A percentile compares a stretch with the other conserved stretches of the same genome.
Evolutionary conservation across 2,797 vertebrate genomes (phyloP).

Genomic region (Dendrocincla fuliginosa): DNA sequence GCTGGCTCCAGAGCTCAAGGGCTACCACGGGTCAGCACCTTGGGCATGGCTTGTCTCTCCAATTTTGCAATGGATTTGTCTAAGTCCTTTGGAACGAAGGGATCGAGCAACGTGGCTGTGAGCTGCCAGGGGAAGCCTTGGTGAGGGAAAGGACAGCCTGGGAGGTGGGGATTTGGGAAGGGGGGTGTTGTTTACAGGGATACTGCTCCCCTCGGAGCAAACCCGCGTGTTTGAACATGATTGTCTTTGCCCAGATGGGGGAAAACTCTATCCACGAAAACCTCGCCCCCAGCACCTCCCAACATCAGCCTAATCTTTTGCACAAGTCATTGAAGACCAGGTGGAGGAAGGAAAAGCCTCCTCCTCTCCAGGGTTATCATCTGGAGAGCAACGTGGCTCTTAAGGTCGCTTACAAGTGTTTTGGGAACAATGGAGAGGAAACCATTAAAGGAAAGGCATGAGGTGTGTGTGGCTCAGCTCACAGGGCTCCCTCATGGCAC

Average conservation of each 20-base stretch:
- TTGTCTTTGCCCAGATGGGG: neutral
- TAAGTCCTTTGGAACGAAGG: neutral
- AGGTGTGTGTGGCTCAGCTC: neutral
- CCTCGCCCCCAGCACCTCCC: neutral
- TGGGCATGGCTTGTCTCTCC: neutral
- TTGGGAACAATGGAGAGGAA: neutral
- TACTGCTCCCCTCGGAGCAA: slow-evolving; percentile 42
- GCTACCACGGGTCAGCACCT: neutral
- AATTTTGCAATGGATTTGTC: neutral
- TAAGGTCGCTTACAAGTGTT: neutral
- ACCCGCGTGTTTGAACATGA: neutral
- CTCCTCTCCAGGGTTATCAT: neutral
- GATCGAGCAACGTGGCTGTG: neutral
- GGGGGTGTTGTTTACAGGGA: slow-evolving; percentile 65
- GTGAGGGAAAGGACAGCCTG: neutral
- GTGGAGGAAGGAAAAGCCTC: neutral
- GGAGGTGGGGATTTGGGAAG: neutral
- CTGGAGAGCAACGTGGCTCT: neutral
- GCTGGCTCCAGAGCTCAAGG: neutral
- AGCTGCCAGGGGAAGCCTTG: neutral
- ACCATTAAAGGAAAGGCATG: neutral
- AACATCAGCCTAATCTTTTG: neutral
- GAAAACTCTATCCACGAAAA: neutral
- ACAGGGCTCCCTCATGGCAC: neutral
- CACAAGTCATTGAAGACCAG: neutral